Evolutionary conservation across 2,797 vertebrate species (phyloP).

Genomic region (Tamandua tetradactyla): DNA sequence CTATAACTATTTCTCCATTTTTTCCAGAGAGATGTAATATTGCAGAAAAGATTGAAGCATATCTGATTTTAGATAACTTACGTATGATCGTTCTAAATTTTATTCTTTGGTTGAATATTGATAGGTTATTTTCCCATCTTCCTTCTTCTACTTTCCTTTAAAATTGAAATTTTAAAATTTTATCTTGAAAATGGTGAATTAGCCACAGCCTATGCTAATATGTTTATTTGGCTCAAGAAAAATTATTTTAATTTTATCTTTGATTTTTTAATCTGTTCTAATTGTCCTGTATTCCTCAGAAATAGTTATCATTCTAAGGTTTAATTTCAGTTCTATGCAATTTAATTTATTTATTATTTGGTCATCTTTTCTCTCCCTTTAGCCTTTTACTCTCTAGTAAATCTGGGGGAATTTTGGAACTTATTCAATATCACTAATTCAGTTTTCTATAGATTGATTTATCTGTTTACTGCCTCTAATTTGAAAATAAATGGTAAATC

Average conservation of each 20-base stretch:
- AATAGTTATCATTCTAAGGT: slow-evolving; percentile 10
- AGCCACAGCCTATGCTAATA: background rate
- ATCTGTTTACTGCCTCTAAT: slow-evolving; percentile 12
- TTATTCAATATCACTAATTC: background rate
- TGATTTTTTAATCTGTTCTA: background rate
- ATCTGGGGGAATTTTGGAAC: background rate
- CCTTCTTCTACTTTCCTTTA: background rate
- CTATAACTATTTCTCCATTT: slow-evolving; percentile 25
- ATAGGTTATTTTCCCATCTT: background rate
- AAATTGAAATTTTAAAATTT: background rate
- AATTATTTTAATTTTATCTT: background rate
- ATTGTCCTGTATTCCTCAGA: background rate
- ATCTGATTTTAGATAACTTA: background rate
- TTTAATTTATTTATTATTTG: background rate
- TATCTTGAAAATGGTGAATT: background rate
- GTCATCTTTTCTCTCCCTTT: slow-evolving; percentile 14
- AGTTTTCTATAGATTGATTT: background rate
- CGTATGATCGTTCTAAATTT: background rate
- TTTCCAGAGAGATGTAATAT: background rate
- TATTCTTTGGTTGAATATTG: background rate
- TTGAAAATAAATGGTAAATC: slow-evolving; percentile 15
- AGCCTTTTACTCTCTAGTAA: background rate
- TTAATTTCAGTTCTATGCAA: background rate
- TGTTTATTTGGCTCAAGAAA: background rate
- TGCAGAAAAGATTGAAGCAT: background rate